Percentiles rank a stretch among this genome's conserved stretches.
These are phyloP conservation scores for Halisarca cf. caerulea DNA, from an alignment of 37 sponge, comb jelly and placozoan genomes.

Conservation along the genomic window DNA sequence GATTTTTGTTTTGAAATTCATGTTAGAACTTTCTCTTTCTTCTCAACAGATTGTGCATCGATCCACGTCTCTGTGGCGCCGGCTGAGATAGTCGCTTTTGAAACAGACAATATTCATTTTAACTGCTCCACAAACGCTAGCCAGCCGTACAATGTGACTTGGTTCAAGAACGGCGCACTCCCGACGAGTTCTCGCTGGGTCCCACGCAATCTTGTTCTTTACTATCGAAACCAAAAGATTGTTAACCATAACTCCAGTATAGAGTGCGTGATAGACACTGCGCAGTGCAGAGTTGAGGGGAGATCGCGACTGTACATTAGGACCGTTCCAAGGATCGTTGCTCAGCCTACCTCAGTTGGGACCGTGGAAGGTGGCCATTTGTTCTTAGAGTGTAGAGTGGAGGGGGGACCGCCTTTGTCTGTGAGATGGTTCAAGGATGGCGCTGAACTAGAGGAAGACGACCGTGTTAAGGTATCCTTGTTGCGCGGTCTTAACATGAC, in stretches of 20 bases:
- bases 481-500: not conserved
- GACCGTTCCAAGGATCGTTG: not conserved
- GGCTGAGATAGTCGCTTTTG: not conserved
- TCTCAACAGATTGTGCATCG: too few relatives aligned
- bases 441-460: not conserved
- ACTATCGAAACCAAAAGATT: too few relatives aligned
- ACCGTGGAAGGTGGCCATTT: not conserved
- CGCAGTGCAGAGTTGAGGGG: too few relatives aligned
- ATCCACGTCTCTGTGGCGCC: too few relatives aligned
- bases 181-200: too few relatives aligned
- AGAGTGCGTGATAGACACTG: too few relatives aligned
- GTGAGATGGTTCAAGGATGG: not conserved
- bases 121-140: not conserved
- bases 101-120: not conserved
- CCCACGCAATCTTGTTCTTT: too few relatives aligned
- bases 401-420: not conserved
- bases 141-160: not conserved
- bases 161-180: not conserved
- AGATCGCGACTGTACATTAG: not conserved
- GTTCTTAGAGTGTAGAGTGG: not conserved
- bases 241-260: too few relatives aligned
- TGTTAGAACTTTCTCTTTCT: too few relatives aligned
- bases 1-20: too few relatives aligned
- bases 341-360: not conserved
- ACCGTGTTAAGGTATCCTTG: not conserved